These are phyloP conservation scores for Sympetrum striolatum DNA, from an alignment of 2,888 invertebrate genomes.

Conservation along the genomic window DNA sequence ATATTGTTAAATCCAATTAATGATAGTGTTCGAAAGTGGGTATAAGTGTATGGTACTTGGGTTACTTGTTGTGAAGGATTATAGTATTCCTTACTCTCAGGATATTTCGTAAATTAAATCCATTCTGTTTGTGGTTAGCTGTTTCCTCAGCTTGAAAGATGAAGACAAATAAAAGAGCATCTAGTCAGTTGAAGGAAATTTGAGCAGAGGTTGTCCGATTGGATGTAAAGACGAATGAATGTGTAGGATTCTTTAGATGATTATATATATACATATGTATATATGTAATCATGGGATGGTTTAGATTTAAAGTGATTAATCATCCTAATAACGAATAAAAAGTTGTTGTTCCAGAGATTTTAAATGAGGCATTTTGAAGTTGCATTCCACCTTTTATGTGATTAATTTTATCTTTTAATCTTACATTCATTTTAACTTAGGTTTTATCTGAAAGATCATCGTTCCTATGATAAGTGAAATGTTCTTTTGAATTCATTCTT, in stretches of 20 bases:
- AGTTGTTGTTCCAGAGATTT: background rate
- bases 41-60: slow-evolving; percentile 19
- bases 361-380: background rate
- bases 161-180: slow-evolving; percentile 25
- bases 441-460: background rate
- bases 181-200: slow-evolving; percentile 36
- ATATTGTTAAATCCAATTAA: slow-evolving; percentile 4
- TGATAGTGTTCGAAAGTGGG: slow-evolving; percentile 10
- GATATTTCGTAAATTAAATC: slow-evolving; percentile 19
- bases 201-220: slow-evolving; percentile 13
- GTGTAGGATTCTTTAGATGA: slow-evolving; percentile 8
- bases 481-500: background rate
- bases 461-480: background rate
- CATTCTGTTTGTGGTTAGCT: slow-evolving; percentile 13
- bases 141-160: slow-evolving; percentile 13
- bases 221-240: slow-evolving; percentile 22
- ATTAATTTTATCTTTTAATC: background rate
- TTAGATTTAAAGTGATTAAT: slow-evolving; percentile 6
- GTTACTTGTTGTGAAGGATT: slow-evolving; percentile 33
- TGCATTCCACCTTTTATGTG: slow-evolving; percentile 7
- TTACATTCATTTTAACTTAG: background rate
- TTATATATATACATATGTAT: background rate
- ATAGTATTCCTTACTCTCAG: slow-evolving; percentile 31
- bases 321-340: background rate
- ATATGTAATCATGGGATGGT: background rate